These are phyloP conservation scores for Tipula unca DNA, from an alignment of 2,888 invertebrate genomes.

Conservation along the genomic window DNA sequence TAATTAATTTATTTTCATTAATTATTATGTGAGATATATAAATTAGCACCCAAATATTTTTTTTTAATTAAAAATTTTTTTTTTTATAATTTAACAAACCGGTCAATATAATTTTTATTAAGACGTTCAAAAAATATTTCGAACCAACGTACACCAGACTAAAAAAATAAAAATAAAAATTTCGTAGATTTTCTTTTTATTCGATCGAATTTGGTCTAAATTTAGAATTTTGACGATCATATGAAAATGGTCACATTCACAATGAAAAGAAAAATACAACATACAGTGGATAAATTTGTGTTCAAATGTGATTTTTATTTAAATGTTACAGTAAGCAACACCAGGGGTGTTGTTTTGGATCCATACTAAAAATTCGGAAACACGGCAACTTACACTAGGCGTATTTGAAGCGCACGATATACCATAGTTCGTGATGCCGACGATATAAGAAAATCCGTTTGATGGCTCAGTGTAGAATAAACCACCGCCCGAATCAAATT, in stretches of 20 bases:
- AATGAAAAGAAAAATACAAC: not conserved
- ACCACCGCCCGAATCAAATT: conserved; percentile 51
- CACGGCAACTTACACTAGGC: conserved; percentile 49
- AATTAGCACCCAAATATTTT: not conserved
- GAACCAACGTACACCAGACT: not conserved
- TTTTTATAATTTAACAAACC: not conserved
- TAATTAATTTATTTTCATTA: conserved; percentile 1
- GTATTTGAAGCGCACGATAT: conserved; percentile 43
- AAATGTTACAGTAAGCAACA: conserved; percentile 35
- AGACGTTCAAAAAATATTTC: not conserved
- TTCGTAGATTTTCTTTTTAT: conserved; percentile 16
- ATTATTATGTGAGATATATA: not conserved
- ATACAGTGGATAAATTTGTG: not conserved
- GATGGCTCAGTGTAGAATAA: conserved; percentile 44
- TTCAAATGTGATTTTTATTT: conserved; percentile 25
- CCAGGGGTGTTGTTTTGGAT: conserved; percentile 38
- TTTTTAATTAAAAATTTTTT: too few species aligned
- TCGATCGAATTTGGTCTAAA: not conserved
- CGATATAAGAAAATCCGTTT: conserved; percentile 36
- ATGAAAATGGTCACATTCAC: not conserved
- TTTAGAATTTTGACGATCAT: conserved; percentile 15
- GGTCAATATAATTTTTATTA: not conserved
- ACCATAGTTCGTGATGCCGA: conserved; percentile 52
- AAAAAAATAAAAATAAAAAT: too few species aligned
- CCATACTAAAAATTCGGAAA: conserved; percentile 49